Percentiles rank a stretch among this genome's conserved stretches.
Evolutionary conservation across 2,113 vertebrate species (phyloP).

Genomic region (Melospiza georgiana): DNA sequence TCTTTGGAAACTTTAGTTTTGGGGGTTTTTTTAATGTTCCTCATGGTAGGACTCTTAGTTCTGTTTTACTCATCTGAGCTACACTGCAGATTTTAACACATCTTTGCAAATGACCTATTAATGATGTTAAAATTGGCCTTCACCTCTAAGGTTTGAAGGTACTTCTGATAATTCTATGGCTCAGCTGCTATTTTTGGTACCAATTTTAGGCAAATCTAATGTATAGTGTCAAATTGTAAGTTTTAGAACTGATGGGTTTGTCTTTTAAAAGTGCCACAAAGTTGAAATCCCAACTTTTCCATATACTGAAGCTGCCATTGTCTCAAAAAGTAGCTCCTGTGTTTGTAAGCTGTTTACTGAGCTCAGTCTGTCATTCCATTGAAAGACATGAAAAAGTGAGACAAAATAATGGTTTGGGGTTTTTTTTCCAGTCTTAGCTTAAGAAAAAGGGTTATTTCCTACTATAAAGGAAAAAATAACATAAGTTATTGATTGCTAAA

Average conservation of each 20-base stretch:
- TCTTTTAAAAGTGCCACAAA: not conserved
- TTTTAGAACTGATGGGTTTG: not conserved
- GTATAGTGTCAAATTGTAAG: not conserved
- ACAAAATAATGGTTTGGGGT: not conserved
- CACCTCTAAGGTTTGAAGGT: not conserved
- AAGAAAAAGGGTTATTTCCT: not conserved
- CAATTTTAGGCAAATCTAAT: not conserved
- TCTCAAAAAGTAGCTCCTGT: not conserved
- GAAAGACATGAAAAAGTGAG: not conserved
- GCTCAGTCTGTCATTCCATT: not conserved
- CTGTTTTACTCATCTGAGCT: not conserved
- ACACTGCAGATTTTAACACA: not conserved
- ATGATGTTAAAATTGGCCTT: not conserved
- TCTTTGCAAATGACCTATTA: not conserved
- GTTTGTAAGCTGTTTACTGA: not conserved
- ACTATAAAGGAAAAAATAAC: not conserved
- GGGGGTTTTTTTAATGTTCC: not conserved
- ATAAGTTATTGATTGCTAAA: not conserved
- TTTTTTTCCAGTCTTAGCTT: not conserved
- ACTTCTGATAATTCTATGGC: not conserved
- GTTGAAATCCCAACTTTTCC: not conserved
- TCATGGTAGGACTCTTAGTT: not conserved
- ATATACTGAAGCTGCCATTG: not conserved
- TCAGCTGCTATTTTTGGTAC: not conserved
- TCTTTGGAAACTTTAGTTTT: not conserved